phyloP scores from a whole-genome alignment of 2,888 invertebrate species.

The Molorchus minor region DNA sequence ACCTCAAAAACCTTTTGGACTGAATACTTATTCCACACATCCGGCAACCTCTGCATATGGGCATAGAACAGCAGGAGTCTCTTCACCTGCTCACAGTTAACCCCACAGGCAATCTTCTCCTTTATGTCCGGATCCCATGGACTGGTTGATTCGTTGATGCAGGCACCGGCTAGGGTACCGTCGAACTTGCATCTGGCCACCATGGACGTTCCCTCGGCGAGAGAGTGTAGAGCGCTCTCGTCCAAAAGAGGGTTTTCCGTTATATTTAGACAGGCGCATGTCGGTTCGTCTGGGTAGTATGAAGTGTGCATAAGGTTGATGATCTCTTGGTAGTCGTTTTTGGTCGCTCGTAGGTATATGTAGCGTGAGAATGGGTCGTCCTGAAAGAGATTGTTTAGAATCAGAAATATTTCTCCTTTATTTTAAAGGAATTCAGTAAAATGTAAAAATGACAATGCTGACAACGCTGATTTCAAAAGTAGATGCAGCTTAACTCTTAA shows the following conservation, averaged over 20 bases:
- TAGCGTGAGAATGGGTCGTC: slow-evolving; percentile 43
- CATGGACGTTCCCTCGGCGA: slow-evolving; percentile 53
- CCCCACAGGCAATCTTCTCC: slow-evolving; percentile 66
- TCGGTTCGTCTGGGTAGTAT: slow-evolving; percentile 68
- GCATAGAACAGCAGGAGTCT: slow-evolving; percentile 66
- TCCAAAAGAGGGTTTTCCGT: slow-evolving; percentile 50
- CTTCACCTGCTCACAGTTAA: slow-evolving; percentile 60
- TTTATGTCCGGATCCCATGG: slow-evolving; percentile 66
- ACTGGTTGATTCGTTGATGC: slow-evolving; percentile 63
- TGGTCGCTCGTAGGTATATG: slow-evolving; percentile 60
- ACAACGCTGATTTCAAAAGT: no score
- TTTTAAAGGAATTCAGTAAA: no score
- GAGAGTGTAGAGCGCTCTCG: slow-evolving; percentile 46
- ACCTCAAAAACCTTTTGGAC: slow-evolving; percentile 66
- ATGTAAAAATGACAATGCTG: no score
- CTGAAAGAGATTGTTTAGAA: slow-evolving; percentile 4
- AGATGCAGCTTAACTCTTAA: no score
- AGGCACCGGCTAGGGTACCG: slow-evolving; percentile 62
- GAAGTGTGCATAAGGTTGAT: slow-evolving; percentile 64
- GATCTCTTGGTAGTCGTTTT: slow-evolving; percentile 62
- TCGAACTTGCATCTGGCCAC: slow-evolving; percentile 57
- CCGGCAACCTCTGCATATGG: slow-evolving; percentile 63
- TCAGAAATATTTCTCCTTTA: no score
- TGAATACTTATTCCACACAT: slow-evolving; percentile 62
- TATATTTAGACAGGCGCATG: slow-evolving; percentile 63